Conservation (phyloP, 1,140 invertebrate genomes). For the Venturia canescens region DNA sequence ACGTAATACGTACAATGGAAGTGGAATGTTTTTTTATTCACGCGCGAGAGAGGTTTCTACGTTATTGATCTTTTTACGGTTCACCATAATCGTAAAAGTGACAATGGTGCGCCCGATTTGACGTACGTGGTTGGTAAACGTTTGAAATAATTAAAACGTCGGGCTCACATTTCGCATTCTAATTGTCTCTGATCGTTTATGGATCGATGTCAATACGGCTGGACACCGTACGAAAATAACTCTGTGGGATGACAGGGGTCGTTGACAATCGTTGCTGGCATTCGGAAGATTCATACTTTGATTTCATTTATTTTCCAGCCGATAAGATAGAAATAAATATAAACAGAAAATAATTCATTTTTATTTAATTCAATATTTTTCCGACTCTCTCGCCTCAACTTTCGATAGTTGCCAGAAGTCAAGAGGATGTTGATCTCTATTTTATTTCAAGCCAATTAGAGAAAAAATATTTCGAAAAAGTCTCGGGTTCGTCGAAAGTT, state of each 20-base stretch:
- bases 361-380: not conserved
- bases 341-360: no score
- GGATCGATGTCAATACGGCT: constrained; percentile 1
- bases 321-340: no score
- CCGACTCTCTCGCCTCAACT: not conserved
- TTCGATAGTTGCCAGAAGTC: no score
- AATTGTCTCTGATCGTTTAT: constrained; percentile 4
- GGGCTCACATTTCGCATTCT: constrained; percentile 13
- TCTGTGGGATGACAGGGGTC: not conserved
- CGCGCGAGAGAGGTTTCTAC: constrained; percentile 44
- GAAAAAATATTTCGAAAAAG: no score
- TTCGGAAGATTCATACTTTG: no score
- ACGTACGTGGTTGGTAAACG: constrained; percentile 15
- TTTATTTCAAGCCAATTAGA: no score
- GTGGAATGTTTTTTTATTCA: not conserved
- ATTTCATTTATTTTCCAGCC: not conserved
- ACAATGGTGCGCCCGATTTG: constrained; percentile 46
- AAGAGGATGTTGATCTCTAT: no score
- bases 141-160: not conserved
- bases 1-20: no score
- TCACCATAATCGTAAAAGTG: constrained; percentile 68
- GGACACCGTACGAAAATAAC: not conserved
- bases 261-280: no score
- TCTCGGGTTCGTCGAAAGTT: no score
- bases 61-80: constrained; percentile 58